phyloP scores from a whole-genome alignment of 2,888 invertebrate genomes.

The Drosophila pseudotalamancana region DNA sequence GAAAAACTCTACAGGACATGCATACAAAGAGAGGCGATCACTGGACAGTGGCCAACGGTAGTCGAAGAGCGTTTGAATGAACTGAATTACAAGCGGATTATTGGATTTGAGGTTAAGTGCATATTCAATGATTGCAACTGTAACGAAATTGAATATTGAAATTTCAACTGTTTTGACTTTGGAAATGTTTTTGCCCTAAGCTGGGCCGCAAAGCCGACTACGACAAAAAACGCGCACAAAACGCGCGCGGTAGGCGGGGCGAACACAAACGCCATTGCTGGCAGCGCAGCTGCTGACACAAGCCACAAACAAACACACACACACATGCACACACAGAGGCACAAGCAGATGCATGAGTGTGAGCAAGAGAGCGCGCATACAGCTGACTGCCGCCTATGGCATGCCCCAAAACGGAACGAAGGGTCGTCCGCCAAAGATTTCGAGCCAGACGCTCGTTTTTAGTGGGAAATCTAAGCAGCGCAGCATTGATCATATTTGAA shows the following conservation, averaged over 20 bases:
- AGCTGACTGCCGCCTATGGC: constrained; percentile 53
- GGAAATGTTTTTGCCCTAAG: constrained; percentile 36
- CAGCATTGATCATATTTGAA: constrained; percentile 56
- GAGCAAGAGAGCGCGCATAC: constrained; percentile 21
- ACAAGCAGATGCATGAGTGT: constrained; percentile 4
- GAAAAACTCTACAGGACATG: constrained; percentile 64
- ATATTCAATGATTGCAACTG: constrained; percentile 54
- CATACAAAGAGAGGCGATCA: constrained; percentile 34
- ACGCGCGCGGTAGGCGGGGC: constrained; percentile 72
- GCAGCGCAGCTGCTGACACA: constrained; percentile 40
- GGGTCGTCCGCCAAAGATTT: constrained; percentile 60
- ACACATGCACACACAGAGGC: constrained; percentile 8
- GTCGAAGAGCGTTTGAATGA: constrained; percentile 48
- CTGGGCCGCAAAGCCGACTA: constrained; percentile 7
- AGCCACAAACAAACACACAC: constrained; percentile 19
- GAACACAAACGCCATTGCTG: constrained; percentile 74
- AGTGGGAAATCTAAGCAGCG: constrained; percentile 50
- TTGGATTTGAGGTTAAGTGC: constrained; percentile 78
- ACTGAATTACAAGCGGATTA: constrained; percentile 78
- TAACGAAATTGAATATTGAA: constrained; percentile 59
- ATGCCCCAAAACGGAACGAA: constrained; percentile 58
- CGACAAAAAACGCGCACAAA: constrained; percentile 54
- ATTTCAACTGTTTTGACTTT: constrained; percentile 68
- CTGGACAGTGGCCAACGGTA: constrained; percentile 38
- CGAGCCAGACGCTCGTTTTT: constrained; percentile 35